Base-by-base conservation (phyloP, 1,140 invertebrate species). In the Drosophila varians region DNA sequence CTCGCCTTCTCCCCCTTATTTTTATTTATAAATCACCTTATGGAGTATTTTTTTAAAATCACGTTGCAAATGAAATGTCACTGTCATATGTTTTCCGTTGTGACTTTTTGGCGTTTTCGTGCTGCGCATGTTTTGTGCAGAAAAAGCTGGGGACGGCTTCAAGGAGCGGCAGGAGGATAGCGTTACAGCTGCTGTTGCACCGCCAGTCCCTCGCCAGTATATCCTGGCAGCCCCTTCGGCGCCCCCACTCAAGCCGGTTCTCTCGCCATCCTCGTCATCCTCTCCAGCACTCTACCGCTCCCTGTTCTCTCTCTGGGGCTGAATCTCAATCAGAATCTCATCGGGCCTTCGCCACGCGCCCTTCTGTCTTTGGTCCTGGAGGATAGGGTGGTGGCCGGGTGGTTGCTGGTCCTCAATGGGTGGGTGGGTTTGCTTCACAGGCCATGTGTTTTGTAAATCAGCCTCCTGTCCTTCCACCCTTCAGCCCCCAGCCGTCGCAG, bases 51-150 rank as follows among this genome's bases (percentile, higher is more conserved):
- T 38, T 26, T 26, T 34, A 19, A 45, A 36, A 60, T 62, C 40
- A 46, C 26, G 14, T 34, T 62, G 14, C 38, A 25, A 57, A 61
- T 57, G 18, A 12, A 36, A 45, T 62, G 60, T 60, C 54, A 60
- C 58, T 60, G 40, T 62, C 60, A 62, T 61, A 60, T 62, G 60
- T 64, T 64, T 61, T 61, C 16, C 14, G 16, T 1, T 64, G 34
- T 19, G 28, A 64, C 31, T 47, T 61, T 36, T 46, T 40, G 12
- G 26, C 21, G 16, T 60, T 60, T 60, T 25, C 16, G 60, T 47
- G 40, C 25, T 66, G 62, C 62, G 62, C 62, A 66, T 66, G 62
- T 34, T 66, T 66, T 31, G 47, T 66, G 62, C 36, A 66, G 61
- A 43, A 45, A n/a, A 42, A 7, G 7, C 5, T 26, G 25, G 5